Evolutionary conservation across 2,797 vertebrate genomes (phyloP).

Genomic region (Rhinoraja longicauda): DNA sequence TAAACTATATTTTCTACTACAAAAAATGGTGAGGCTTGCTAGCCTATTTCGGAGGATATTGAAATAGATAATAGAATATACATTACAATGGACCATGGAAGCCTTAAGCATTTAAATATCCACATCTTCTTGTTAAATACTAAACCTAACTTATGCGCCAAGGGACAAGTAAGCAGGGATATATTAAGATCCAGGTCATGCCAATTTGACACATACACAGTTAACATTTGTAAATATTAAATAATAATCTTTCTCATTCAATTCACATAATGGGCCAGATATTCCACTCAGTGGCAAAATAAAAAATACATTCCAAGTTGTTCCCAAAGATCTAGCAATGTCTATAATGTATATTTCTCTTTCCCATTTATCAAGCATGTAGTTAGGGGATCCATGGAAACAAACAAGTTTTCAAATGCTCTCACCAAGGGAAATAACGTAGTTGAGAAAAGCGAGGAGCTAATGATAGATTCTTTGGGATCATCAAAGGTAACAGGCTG

Average conservation of each 20-base stretch:
- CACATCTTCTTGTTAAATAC: not conserved
- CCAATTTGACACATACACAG: not conserved
- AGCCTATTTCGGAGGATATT: not conserved
- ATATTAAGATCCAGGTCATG: not conserved
- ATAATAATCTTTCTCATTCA: not conserved
- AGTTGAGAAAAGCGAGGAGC: no score
- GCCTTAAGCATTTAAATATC: not conserved
- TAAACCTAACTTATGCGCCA: not conserved
- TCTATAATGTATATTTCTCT: no score
- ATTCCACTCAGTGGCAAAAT: no score
- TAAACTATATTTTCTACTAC: not conserved
- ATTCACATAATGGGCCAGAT: no score
- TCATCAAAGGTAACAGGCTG: no score
- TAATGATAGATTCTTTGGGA: no score
- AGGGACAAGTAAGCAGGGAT: not conserved
- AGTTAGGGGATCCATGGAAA: no score
- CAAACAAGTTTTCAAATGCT: no score
- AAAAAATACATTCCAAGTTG: no score
- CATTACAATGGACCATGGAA: not conserved
- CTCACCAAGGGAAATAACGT: no score
- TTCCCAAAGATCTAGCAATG: no score
- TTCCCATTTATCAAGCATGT: no score
- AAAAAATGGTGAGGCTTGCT: not conserved
- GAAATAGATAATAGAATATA: not conserved
- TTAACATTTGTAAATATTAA: not conserved